Evolutionary conservation across 2,113 vertebrate species (phyloP), one percentile per base, ranked within the genome.

Genomic region (Rhinogobius similis): DNA sequence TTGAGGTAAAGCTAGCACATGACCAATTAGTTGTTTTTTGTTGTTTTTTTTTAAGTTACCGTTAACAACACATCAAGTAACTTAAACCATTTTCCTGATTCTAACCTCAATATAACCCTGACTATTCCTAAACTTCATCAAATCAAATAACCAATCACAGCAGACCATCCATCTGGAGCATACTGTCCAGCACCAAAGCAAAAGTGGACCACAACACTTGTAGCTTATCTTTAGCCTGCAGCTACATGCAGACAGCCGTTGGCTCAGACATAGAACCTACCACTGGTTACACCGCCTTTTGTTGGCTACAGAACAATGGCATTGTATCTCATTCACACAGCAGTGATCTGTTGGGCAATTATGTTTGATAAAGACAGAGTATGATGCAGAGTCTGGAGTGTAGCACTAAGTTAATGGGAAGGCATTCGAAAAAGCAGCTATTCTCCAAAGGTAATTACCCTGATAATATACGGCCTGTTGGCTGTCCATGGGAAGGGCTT

Each of bases 401-500:
- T 62, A 24, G 72, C 75, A 56, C 52, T 2, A 73, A 70, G 79
- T 64, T 79, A 82, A 85, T 79, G 61, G 58, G 29, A 26, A 79
- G 36, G 70, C 67, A 82, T 86, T 84, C 75, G 79, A 77, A 73
- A 50, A 85, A 75, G 67, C 81, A 82, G 86, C 65, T 67, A 71
- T 81, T 82, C 87, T 88, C 72, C 44, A 23, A 59, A 85, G 81
- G 81, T 88, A 85, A 90, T 88, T 87, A 73, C 75, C 82, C 83
- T 43, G 79, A 79, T 89, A 82, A 88, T 87, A 85, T 82, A 88
- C 65, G 87, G 78, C 78, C 79, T 77, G 78, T 81, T 86, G 82
- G 72, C 82, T 65, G 71, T 66, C 74, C n/a, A 69, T 85, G 84
- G 73, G 82, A 83, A 87, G 78, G 76, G 68, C 81, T 44, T 79